Base-by-base conservation (phyloP, 1,140 invertebrate genomes). In the Drosophila nasuta region DNA sequence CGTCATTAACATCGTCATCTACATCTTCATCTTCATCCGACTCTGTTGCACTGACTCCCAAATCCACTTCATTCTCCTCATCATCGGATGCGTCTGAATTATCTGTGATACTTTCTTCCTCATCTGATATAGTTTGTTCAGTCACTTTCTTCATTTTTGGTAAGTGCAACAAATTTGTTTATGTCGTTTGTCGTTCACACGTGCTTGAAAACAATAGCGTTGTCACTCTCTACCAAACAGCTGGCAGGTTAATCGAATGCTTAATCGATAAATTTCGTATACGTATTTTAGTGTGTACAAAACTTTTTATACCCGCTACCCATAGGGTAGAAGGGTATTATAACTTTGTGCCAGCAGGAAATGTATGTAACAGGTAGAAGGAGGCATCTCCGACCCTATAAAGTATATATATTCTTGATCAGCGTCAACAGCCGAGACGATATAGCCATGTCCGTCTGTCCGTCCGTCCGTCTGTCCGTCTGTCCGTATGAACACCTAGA, bases 1-100 rank as follows among this genome's bases (percentile, higher is more conserved):
- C 35, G 10, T 38, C 35, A 10, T 38, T 3, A 38, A 10, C 35
- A 38, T 38, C 35, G 8, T 38, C 35, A 38, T 87, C 68, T 4
- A 71, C 68, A 10, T 58, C 69, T 6, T 58, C 68, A 58, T 81
- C 82, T 13, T 88, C 76, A 69, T 91, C 83, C 10, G 81, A 86
- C 28, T 91, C 91, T 17, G 86, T 88, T 4, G 74, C 77, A 58
- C 86, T 91, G 46, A 69, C 88, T 11, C 43, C 79, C 51, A 90
- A 68, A 41, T 89, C 86, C 43, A 71, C 6, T 38, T 83, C 73
- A 5, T 38, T 38, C 6, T 46, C 48, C 25, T 78, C 65, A n/a
- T 79, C 58, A 1, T 52, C 74, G 30, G 74, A 77, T 20, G 35
- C 65, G 1, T 69, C 71, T 1, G 64, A 48, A 7, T 74, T 71